phyloP scores from a whole-genome alignment of 2,888 invertebrate species.

The Nymphalis c-album region DNA sequence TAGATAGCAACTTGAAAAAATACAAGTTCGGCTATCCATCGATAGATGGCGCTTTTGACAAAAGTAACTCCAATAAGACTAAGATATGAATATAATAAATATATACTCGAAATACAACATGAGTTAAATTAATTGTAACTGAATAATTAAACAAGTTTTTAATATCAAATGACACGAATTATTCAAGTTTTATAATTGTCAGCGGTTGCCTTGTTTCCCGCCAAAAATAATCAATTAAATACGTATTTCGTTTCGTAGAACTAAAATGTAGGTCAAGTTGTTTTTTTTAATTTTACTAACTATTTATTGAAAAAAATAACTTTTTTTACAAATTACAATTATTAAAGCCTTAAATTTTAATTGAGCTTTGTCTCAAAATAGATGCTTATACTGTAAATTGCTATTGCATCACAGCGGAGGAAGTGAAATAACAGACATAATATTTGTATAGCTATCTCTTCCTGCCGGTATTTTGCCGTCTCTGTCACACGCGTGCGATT shows the following conservation, averaged over 20 bases:
- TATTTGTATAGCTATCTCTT: conserved; percentile 76
- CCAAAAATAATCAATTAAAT: conserved; percentile 28
- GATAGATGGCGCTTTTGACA: conserved; percentile 63
- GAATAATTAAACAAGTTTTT: not conserved
- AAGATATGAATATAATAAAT: not conserved
- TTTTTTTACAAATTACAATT: conserved; percentile 20
- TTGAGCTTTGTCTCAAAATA: conserved; percentile 74
- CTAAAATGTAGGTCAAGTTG: conserved; percentile 6
- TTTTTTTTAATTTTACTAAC: not conserved
- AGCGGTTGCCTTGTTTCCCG: conserved; percentile 24
- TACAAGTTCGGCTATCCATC: conserved; percentile 60
- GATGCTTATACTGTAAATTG: conserved; percentile 68
- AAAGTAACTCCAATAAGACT: conserved; percentile 3
- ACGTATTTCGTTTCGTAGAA: conserved; percentile 13
- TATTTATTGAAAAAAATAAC: not conserved
- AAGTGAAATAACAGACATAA: conserved; percentile 81
- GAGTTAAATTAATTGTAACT: not conserved
- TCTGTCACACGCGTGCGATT: conserved; percentile 61
- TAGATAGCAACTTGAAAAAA: conserved; percentile 48
- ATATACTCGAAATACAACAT: not conserved
- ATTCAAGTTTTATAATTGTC: not conserved
- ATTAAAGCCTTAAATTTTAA: conserved; percentile 57
- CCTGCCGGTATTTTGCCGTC: conserved; percentile 61
- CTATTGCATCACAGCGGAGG: conserved; percentile 80
- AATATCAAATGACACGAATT: not conserved